Percentiles rank a stretch among this genome's conserved stretches.
Evolutionary conservation across 2,797 vertebrate genomes (phyloP).

Genomic region (Alca torda): DNA sequence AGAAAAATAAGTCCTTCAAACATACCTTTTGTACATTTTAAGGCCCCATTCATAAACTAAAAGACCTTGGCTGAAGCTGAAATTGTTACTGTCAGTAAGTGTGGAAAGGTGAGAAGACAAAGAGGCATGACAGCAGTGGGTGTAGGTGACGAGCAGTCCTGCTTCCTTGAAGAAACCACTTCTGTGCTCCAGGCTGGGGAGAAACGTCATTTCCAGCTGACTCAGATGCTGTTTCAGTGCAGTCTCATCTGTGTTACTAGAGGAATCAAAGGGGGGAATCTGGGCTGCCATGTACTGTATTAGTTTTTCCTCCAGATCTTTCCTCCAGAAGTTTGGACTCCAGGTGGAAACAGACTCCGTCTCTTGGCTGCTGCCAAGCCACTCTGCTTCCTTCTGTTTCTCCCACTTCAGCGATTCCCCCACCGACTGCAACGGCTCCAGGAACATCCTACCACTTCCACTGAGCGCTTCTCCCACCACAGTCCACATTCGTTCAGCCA

Average conservation of each 20-base stretch:
- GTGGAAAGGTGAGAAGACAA: slow-evolving; percentile 33
- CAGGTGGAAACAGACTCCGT: not conserved
- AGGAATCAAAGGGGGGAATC: not conserved
- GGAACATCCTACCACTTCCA: not conserved
- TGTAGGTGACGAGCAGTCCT: not conserved
- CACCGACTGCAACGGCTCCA: not conserved
- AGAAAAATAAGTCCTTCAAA: not conserved
- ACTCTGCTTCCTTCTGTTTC: slow-evolving; percentile 3
- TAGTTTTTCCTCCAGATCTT: slow-evolving; percentile 53
- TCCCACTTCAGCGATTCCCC: slow-evolving; percentile 31
- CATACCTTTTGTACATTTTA: slow-evolving; percentile 49
- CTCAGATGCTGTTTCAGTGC: slow-evolving; percentile 34
- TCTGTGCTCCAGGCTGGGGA: not conserved
- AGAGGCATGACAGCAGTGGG: not conserved
- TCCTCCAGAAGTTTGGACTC: slow-evolving; percentile 50
- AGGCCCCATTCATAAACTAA: slow-evolving; percentile 55
- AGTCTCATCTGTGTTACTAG: not conserved
- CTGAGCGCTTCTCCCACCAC: not conserved
- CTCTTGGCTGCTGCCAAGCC: not conserved
- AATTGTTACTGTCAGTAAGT: not conserved
- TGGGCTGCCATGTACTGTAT: not conserved
- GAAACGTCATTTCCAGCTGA: not conserved
- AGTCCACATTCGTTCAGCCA: slow-evolving; percentile 61
- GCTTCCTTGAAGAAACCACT: slow-evolving; percentile 31
- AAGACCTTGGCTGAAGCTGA: slow-evolving; percentile 52